These are phyloP conservation scores for Beaufortia kweichowensis DNA, from an alignment of 2,113 vertebrate species.

Conservation along the genomic window DNA sequence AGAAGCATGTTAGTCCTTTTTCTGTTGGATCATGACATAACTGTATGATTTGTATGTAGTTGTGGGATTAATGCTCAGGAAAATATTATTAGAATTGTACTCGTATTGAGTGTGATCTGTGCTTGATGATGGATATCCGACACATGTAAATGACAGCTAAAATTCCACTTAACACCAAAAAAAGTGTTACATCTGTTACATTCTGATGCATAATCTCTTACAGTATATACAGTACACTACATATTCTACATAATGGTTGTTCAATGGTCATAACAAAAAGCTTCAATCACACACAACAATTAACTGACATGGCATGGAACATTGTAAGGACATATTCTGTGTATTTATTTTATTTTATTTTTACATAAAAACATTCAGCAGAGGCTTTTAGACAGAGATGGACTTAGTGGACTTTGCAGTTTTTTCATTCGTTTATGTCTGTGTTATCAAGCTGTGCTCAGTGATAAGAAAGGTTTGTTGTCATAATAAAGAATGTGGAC, in stretches of 20 bases:
- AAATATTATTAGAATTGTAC: conserved; percentile 53
- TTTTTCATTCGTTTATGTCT: conserved; percentile 38
- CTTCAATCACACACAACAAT: no score
- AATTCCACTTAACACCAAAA: background rate
- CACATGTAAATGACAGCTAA: background rate
- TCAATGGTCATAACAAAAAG: background rate
- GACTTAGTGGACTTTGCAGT: conserved; percentile 66
- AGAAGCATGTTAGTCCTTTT: background rate
- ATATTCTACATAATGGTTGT: background rate
- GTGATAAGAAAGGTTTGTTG: conserved; percentile 37
- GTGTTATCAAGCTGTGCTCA: conserved; percentile 53
- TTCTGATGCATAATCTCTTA: background rate
- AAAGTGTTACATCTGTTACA: background rate
- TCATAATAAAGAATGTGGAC: conserved; percentile 1
- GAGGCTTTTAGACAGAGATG: conserved; percentile 1
- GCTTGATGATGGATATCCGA: background rate
- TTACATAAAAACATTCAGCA: background rate
- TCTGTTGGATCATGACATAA: conserved; percentile 30
- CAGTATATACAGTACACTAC: background rate
- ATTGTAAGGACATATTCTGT: background rate
- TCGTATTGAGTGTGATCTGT: background rate
- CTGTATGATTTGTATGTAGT: conserved; percentile 53
- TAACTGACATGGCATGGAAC: background rate
- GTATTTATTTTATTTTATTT: background rate
- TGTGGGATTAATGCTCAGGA: conserved; percentile 57